phyloP scores from a whole-genome alignment of 2,888 invertebrate genomes.

The Escarpia spicata region DNA sequence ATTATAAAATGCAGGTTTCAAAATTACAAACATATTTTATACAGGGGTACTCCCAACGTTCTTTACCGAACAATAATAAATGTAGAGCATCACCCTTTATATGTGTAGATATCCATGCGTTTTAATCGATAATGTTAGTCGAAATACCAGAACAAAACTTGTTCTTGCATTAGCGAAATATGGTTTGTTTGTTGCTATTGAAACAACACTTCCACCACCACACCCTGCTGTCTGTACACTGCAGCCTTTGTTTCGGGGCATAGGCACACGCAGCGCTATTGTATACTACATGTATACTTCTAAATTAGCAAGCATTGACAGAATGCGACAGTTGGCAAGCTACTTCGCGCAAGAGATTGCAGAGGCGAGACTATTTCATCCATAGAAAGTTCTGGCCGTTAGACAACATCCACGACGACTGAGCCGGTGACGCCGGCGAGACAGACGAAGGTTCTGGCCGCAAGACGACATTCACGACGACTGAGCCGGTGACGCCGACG shows the following conservation, averaged over 20 bases:
- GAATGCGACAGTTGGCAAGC: too few relatives aligned
- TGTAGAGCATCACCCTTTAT: neutral
- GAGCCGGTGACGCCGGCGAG: too few relatives aligned
- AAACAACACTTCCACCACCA: too few relatives aligned
- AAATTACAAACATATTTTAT: neutral
- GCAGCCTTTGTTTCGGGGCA: too few relatives aligned
- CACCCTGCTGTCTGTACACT: too few relatives aligned
- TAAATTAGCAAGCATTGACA: too few relatives aligned
- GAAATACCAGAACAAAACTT: neutral
- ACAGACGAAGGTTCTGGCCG: neutral
- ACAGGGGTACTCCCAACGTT: neutral
- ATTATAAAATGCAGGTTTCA: neutral
- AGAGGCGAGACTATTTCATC: neutral
- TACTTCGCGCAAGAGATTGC: too few relatives aligned
- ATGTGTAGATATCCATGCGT: neutral
- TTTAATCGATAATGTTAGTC: neutral
- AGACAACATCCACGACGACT: too few relatives aligned
- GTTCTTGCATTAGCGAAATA: too few relatives aligned
- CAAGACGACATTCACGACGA: neutral
- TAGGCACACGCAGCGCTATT: too few relatives aligned
- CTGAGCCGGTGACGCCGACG: constrained; percentile 29
- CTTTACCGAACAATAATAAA: neutral
- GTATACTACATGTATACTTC: too few relatives aligned
- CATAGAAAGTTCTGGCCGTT: neutral
- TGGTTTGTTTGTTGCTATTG: too few relatives aligned